Base-by-base conservation (phyloP, 2,888 invertebrate species). In the Acleris laterana region DNA sequence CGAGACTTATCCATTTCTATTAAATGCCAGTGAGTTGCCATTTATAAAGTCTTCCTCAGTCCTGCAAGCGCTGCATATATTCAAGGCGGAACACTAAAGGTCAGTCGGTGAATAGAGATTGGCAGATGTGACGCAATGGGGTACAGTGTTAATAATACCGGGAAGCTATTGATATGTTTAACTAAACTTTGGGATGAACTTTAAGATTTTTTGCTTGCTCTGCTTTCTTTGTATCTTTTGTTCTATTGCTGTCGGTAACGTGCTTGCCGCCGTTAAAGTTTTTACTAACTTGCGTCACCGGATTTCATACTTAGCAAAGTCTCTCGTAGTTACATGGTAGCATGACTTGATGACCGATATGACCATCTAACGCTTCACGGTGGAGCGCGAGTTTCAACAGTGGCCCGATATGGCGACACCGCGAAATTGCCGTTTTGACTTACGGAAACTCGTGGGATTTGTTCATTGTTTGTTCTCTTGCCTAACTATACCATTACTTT, bases 121-220 rank as follows among this genome's bases (percentile, higher is more conserved):
- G 81, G 84, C 90, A 91, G 89, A 87, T 91, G 91, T 81, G 72
- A 70, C 77, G 87, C 85, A 88, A 89, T 85, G 75, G 77, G 69
- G 65, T 69, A 72, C 38, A 13, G 72, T 75, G 77, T 71, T 73
- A 69, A 73, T 72, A 79, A 82, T 81, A 82, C 74, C 70, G 51
- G 56, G 52, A 61, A 38, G 50, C 61, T 57, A 32, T 56, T 56
- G 60, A 56, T 32, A 56, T 55, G 19, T 60, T 42, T 28, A 32
- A 20, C 55, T 38, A 22, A 55, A 49, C 19, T 56, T 22, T 17
- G 57, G 46, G 46, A 46, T 17, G 22, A 11, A 22, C 46, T 22
- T 46, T 46, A n/a, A 22, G 42, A 49, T 38, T 42, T 5, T 19
- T 38, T 19, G 32, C 19, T 38, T 16, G 2, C 19, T 38, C 46